Evolutionary conservation across 2,888 invertebrate species (phyloP).

Genomic region (Caenorhabditis uteleia): DNA sequence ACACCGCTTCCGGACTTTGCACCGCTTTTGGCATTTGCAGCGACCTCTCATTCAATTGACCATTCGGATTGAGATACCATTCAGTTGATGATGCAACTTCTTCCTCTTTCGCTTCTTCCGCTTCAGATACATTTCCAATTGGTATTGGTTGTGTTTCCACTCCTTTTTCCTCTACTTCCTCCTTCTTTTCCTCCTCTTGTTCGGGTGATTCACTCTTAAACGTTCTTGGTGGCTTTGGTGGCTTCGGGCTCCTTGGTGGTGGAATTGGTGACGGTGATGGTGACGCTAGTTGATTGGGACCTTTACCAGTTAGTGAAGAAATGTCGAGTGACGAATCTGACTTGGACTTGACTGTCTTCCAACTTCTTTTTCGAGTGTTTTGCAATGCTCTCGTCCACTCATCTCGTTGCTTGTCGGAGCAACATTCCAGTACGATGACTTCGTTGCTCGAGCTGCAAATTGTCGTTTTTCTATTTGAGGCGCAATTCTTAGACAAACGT

Average conservation of each 20-base stretch:
- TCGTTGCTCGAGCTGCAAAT: constrained; percentile 55
- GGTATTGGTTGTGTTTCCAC: neutral
- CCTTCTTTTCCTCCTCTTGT: constrained; percentile 1
- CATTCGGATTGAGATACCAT: constrained; percentile 62
- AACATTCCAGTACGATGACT: constrained; percentile 55
- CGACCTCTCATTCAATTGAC: constrained; percentile 59
- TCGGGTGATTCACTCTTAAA: neutral
- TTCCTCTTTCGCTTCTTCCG: constrained; percentile 1
- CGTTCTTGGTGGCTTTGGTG: neutral
- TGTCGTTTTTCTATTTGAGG: neutral
- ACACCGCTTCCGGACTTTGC: constrained; percentile 37
- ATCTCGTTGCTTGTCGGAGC: constrained; percentile 51
- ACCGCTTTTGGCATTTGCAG: constrained; percentile 57
- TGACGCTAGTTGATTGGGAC: constrained; percentile 10
- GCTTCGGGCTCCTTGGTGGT: constrained; percentile 29
- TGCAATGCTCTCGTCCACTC: constrained; percentile 62
- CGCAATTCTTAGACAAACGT: no score
- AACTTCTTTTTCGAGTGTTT: constrained; percentile 47
- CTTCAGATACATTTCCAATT: neutral
- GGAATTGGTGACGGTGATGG: constrained; percentile 22
- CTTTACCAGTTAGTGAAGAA: constrained; percentile 22
- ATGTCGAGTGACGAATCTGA: constrained; percentile 33
- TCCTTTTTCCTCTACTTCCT: constrained; percentile 3
- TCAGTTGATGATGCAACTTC: constrained; percentile 35
- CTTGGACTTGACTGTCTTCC: constrained; percentile 29